Percentiles rank a stretch among this genome's conserved stretches.
These are phyloP conservation scores for Venturia canescens DNA, from an alignment of 1,140 invertebrate species.

Conservation along the genomic window DNA sequence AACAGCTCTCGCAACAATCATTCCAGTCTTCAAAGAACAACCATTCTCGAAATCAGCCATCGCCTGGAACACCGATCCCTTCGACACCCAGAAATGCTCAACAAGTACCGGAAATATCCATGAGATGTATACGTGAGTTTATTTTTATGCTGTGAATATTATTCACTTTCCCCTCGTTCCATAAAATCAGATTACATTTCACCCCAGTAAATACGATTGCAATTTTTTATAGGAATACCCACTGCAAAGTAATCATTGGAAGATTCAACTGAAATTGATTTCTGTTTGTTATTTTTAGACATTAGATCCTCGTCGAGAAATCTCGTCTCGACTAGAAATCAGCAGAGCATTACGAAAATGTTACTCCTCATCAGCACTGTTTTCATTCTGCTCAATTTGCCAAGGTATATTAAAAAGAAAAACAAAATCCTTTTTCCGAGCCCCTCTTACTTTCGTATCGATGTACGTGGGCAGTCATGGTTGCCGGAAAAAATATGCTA, in stretches of 20 bases:
- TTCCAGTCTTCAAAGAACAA: slow-evolving; percentile 73
- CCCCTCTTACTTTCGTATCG: neutral
- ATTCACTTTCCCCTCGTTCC: too few species aligned
- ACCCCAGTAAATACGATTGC: too few species aligned
- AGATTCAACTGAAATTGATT: neutral
- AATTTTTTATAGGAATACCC: too few species aligned
- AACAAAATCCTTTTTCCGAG: neutral
- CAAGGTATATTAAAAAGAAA: slow-evolving; percentile 72
- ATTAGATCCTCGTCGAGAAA: slow-evolving; percentile 72
- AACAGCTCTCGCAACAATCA: slow-evolving; percentile 68
- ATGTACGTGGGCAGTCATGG: neutral
- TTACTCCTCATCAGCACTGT: slow-evolving; percentile 78
- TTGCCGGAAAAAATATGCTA: neutral
- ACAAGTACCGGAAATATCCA: slow-evolving; percentile 62
- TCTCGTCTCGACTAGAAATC: slow-evolving; percentile 75
- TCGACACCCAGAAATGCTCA: slow-evolving; percentile 62
- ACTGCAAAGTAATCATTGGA: neutral
- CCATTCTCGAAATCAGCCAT: slow-evolving; percentile 61
- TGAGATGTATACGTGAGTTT: slow-evolving; percentile 70
- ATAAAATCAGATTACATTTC: too few species aligned
- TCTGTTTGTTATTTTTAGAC: slow-evolving; percentile 65
- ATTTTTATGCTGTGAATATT: neutral
- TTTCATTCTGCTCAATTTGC: slow-evolving; percentile 78
- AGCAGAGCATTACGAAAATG: slow-evolving; percentile 79
- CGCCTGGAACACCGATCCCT: slow-evolving; percentile 44